phyloP scores from a whole-genome alignment of 1,140 invertebrate genomes.

The Hyposmocoma kahamanoa region DNA sequence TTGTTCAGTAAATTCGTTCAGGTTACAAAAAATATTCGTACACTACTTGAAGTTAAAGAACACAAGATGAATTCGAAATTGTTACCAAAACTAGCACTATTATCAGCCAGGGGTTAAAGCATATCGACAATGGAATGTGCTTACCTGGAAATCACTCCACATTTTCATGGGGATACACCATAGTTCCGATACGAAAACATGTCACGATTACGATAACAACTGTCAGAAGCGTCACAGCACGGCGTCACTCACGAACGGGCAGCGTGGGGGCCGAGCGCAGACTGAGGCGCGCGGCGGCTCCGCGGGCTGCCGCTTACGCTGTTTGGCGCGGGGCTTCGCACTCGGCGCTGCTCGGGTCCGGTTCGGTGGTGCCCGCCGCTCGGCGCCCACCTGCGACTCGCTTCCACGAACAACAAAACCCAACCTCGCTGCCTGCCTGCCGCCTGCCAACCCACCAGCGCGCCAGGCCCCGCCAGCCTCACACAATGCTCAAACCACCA shows the following conservation, averaged over 20 bases:
- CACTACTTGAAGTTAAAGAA: background rate
- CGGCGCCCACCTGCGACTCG: constrained; percentile 55
- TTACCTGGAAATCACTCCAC: constrained; percentile 73
- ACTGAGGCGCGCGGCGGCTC: constrained; percentile 34
- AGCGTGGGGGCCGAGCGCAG: constrained; percentile 56
- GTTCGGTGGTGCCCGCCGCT: constrained; percentile 25
- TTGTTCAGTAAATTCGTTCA: no score
- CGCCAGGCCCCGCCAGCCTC: no score
- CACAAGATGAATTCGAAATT: constrained; percentile 6
- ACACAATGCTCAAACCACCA: no score
- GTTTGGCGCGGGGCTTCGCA: constrained; percentile 18
- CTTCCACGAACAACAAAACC: constrained; percentile 58
- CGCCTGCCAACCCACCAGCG: no score
- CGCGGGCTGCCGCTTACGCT: constrained; percentile 27
- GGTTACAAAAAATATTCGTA: background rate
- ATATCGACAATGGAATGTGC: constrained; percentile 11
- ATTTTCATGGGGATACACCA: constrained; percentile 72
- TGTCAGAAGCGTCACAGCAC: constrained; percentile 65
- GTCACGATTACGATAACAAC: constrained; percentile 70
- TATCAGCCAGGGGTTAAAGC: background rate
- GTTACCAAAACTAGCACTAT: background rate
- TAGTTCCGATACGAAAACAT: constrained; percentile 72
- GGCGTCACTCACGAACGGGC: constrained; percentile 54
- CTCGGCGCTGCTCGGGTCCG: constrained; percentile 21
- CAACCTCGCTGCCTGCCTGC: no score